Conservation (phyloP, 2,797 vertebrate species). For the Pseudocheirus occidentalis region DNA sequence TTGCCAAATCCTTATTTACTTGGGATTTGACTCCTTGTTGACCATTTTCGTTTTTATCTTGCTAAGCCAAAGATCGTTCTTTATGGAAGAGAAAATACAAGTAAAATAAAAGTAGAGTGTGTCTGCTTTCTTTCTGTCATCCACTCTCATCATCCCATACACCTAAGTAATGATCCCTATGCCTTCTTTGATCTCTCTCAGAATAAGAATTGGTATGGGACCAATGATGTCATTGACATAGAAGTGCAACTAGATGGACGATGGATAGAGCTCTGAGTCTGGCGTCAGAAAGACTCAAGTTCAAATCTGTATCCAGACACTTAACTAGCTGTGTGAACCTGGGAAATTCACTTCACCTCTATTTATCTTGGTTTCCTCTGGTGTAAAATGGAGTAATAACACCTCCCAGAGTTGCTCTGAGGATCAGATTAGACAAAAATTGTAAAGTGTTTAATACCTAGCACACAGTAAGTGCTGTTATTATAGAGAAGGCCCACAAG, state of each 20-base stretch:
- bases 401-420: not conserved
- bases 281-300: not conserved
- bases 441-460: not conserved
- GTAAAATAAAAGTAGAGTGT: not conserved
- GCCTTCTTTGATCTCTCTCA: not conserved
- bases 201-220: not conserved
- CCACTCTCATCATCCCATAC: not conserved
- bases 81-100: not conserved
- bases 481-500: not conserved
- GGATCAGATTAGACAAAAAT: not conserved
- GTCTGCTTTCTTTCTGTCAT: not conserved
- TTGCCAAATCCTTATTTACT: not conserved
- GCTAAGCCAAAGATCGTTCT: not conserved
- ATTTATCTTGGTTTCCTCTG: not conserved
- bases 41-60: not conserved
- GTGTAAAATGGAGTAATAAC: not conserved
- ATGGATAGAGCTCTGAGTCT: not conserved
- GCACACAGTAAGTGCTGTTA: not conserved
- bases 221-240: not conserved
- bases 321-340: not conserved
- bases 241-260: not conserved
- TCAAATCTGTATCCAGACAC: not conserved
- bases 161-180: not conserved
- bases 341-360: not conserved
- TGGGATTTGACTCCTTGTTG: not conserved